phyloP scores from a whole-genome alignment of 1,140 invertebrate species.

The Neotoxoptera formosana region DNA sequence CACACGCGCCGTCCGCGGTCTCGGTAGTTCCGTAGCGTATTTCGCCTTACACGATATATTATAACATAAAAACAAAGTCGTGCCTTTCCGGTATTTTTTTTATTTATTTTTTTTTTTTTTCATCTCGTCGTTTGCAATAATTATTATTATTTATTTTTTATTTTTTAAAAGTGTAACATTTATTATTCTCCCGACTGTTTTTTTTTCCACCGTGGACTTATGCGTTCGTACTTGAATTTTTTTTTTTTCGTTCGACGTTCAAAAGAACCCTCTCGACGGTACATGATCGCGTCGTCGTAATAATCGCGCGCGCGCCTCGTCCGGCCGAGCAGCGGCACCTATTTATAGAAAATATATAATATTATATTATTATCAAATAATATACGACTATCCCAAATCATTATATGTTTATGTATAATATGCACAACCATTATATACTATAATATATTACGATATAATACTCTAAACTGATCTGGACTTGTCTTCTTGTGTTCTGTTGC shows the following conservation, averaged over 20 bases:
- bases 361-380: neutral
- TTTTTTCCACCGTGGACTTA: neutral
- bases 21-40: neutral
- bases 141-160: neutral
- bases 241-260: neutral
- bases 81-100: neutral
- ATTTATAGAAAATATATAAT: neutral
- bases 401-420: neutral
- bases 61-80: neutral
- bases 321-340: too few relatives aligned
- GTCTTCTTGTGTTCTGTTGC: conserved; percentile 50
- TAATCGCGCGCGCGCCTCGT: neutral
- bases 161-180: neutral
- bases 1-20: neutral
- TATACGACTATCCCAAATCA: neutral
- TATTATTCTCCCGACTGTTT: neutral
- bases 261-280: neutral
- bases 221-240: neutral
- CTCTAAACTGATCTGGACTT: conserved; percentile 47
- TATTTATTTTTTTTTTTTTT: neutral
- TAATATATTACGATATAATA: neutral
- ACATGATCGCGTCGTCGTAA: neutral
- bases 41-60: neutral
- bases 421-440: neutral
- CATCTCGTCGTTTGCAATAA: neutral